Evolutionary conservation across 2,797 vertebrate genomes (phyloP), one percentile per base, ranked within the genome.

Genomic region (Rhinichthys osculus): DNA sequence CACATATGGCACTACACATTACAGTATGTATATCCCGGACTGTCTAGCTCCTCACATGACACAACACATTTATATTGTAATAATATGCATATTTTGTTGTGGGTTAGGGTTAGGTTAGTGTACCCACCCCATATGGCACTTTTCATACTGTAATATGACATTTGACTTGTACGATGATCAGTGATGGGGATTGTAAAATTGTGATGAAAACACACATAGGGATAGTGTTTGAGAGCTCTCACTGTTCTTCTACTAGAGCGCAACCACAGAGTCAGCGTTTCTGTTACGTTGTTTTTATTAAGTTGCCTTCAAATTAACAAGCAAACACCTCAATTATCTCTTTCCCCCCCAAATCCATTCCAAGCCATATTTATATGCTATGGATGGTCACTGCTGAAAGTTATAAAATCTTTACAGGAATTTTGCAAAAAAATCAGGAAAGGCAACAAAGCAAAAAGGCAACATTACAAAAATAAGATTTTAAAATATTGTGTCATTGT

Each of bases 401-500:
- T 44, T 44, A 44, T n/a, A 69, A 13, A 74, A 17, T 35, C 16
- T 76, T 47, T 44, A 50, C 33, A 81, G 27, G 21, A 73, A 79
- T 42, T 6, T 0, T 30, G 27, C 67, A 73, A 81, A 35, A 35
- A 30, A 66, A 57, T 70, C 50, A 33, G 50, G 16, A 42, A 71
- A 76, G 3, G n/a, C 38, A 85, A 79, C 83, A 38, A 78, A 40
- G 8, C 2, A 62, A 70, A n/a, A 50, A 27, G n/a, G n/a, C n/a
- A n/a, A n/a, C 38, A 72, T 69, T 81, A 74, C 40, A 87, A 85
- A 85, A 57, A 85, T 62, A 81, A 44, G 38, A 69, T 11, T 85
- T 66, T 54, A 35, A 66, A 70, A 54, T 42, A 64, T 13, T 52
- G 3, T 3, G 8, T 72, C 44, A 54, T 69, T 62, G 76, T 85